Evolutionary conservation across 2,113 vertebrate genomes (phyloP).

Genomic region (Corythornis vintsioides): DNA sequence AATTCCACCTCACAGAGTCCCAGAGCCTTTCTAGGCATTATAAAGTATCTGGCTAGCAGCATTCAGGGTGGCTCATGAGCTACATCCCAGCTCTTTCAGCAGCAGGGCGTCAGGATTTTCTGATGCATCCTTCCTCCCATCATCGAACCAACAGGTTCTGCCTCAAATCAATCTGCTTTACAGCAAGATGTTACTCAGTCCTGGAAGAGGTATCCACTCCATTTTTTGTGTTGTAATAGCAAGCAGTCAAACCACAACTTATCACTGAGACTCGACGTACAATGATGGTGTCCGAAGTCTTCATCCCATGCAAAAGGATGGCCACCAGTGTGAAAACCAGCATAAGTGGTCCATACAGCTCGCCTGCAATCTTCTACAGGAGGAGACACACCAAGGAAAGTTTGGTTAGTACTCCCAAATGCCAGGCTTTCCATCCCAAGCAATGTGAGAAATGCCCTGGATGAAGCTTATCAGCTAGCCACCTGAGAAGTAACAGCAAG

Average conservation of each 20-base stretch:
- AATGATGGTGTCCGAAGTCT: conserved; percentile 95
- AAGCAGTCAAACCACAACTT: neutral
- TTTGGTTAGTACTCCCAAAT: neutral
- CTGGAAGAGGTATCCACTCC: neutral
- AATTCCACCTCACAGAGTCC: neutral
- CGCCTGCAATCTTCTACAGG: conserved; percentile 92
- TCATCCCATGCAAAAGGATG: conserved; percentile 97
- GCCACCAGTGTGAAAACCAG: conserved; percentile 97
- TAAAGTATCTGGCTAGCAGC: neutral
- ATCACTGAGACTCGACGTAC: conserved; percentile 72
- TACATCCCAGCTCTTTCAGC: neutral
- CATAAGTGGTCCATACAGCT: conserved; percentile 97
- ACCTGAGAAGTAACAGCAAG: neutral
- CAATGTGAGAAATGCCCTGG: accelerated
- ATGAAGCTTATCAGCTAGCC: neutral
- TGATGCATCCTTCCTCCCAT: neutral
- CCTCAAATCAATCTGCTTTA: neutral
- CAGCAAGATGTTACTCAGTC: neutral
- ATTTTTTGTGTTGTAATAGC: neutral
- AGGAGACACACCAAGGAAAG: neutral
- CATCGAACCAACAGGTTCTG: neutral
- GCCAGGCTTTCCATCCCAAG: neutral
- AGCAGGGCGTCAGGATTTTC: neutral
- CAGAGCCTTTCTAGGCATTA: neutral
- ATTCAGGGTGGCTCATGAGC: neutral